A percentile compares a stretch with the other conserved stretches of the same genome.
Evolutionary conservation across 2,113 vertebrate genomes (phyloP).

Genomic region (Melanocharis versteri): DNA sequence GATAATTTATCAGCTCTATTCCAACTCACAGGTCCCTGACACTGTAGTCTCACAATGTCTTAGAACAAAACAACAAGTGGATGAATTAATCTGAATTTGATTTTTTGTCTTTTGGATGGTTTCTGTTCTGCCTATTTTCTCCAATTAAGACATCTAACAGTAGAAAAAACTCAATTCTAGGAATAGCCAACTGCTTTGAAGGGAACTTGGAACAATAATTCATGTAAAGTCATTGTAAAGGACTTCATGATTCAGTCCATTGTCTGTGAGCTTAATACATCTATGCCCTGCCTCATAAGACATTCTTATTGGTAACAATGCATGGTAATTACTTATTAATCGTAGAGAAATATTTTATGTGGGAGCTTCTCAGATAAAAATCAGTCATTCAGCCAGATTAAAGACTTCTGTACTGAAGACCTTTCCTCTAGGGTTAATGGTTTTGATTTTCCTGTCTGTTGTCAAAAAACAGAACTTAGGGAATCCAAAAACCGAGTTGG

Average conservation of each 20-base stretch:
- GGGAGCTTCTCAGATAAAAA: not conserved
- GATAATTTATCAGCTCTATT: not conserved
- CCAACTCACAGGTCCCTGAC: not conserved
- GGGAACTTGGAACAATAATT: not conserved
- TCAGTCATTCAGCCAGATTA: not conserved
- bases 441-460: not conserved
- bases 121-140: not conserved
- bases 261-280: not conserved
- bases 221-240: not conserved
- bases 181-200: not conserved
- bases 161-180: not conserved
- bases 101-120: not conserved
- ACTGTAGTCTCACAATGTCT: not conserved
- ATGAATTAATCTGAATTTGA: not conserved
- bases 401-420: not conserved
- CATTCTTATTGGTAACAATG: not conserved
- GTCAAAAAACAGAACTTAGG: not conserved
- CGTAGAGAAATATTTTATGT: not conserved
- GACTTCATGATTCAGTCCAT: not conserved
- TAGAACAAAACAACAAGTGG: not conserved
- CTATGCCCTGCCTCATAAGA: not conserved
- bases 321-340: not conserved
- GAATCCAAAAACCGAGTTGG: not conserved
- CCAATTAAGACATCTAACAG: not conserved
- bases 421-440: not conserved